A percentile compares a stretch with the other conserved stretches of the same genome.
phyloP scores from a whole-genome alignment of 2,797 vertebrate genomes.

The Hippocampus kuda region DNA sequence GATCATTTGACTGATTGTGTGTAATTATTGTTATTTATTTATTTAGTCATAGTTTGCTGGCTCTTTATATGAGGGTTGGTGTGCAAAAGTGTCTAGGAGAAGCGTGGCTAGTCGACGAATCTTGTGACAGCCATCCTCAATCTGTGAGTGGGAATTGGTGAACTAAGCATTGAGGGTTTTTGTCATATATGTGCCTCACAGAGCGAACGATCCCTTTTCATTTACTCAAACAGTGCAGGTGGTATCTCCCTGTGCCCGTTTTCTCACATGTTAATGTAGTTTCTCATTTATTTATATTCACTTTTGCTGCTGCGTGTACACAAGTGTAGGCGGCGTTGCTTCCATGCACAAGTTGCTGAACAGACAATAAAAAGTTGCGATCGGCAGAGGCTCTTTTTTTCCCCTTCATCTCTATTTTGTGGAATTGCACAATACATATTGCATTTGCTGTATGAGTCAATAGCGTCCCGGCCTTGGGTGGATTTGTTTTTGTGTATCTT shows the following conservation, averaged over 20 bases:
- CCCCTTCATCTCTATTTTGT: conserved; percentile 17
- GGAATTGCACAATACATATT: conserved; percentile 28
- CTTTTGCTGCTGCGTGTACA: not conserved
- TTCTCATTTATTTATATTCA: conserved; percentile 4
- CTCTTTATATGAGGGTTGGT: too few species aligned
- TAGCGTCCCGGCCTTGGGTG: conserved; percentile 18
- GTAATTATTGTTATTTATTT: too few species aligned
- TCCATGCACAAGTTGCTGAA: conserved; percentile 5
- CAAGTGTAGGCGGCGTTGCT: not conserved
- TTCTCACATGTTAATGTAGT: not conserved
- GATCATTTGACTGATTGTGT: too few species aligned
- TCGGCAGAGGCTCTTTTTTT: conserved; percentile 5
- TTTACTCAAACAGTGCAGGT: not conserved
- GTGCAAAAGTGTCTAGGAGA: too few species aligned
- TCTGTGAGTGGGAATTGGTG: conserved; percentile 12
- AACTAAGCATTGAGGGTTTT: conserved; percentile 15
- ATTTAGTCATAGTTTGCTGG: too few species aligned
- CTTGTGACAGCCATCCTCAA: conserved; percentile 10
- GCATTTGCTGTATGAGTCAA: conserved; percentile 23
- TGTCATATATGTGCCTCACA: conserved; percentile 1
- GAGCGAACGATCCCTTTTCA: not conserved
- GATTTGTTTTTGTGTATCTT: conserved; percentile 23
- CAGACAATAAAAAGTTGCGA: not conserved
- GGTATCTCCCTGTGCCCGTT: not conserved
- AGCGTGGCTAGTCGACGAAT: too few species aligned